These are phyloP conservation scores for Calameuta idolon DNA, from an alignment of 2,888 invertebrate species.

Conservation along the genomic window DNA sequence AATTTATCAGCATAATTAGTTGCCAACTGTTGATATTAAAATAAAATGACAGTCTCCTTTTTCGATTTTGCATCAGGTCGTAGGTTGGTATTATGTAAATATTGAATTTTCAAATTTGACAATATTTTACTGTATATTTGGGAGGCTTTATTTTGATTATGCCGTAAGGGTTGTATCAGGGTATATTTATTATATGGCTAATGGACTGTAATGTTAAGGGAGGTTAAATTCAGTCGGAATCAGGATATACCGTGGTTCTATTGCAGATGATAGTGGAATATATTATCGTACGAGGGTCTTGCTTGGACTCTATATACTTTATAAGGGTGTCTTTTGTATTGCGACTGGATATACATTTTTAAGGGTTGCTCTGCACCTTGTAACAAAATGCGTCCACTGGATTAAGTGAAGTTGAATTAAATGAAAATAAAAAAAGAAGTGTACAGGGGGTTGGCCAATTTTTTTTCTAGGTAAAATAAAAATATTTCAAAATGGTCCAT, in stretches of 20 bases:
- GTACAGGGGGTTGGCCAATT: rapidly evolving
- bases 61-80: background rate
- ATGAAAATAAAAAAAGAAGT: background rate
- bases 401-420: background rate
- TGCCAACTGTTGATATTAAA: background rate
- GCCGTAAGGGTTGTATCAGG: background rate
- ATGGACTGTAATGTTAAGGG: constrained; percentile 14
- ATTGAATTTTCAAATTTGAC: background rate
- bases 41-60: background rate
- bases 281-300: background rate
- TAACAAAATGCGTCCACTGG: background rate
- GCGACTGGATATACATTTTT: background rate
- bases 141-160: background rate
- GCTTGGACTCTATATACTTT: too few species aligned
- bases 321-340: background rate
- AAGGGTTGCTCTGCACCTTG: background rate
- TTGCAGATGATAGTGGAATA: background rate
- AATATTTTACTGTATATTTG: background rate
- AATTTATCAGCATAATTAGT: background rate
- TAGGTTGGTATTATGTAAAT: background rate
- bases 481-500: background rate
- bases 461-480: background rate
- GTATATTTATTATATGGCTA: background rate
- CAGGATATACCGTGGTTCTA: constrained; percentile 36
- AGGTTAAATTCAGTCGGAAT: constrained; percentile 47